Base-by-base conservation (phyloP, 2,113 vertebrate species). In the Brachirus orientalis region DNA sequence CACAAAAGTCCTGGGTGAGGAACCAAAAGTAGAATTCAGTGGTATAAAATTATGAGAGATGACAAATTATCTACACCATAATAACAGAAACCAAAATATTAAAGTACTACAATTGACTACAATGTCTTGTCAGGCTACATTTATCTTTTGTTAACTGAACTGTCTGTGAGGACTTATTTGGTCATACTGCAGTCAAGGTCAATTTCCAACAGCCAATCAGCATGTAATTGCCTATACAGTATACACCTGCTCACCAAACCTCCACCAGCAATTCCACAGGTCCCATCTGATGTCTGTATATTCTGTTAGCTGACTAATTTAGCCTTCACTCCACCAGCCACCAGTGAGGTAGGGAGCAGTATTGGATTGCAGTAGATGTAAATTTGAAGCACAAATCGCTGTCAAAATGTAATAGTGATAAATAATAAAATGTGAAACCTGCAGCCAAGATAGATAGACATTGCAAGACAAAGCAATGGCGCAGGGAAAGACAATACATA, bases 161-260 rank as follows among this genome's bases (percentile, higher is more conserved):
- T 22, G 51, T 1, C 19, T 45, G 51, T 66, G 41, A 18, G 47
- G 50, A 53, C 33, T 33, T 59, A 37, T 16, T 10, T 40, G 0
- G 4, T 12, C 37, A 57, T 17, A 18, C 45, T 9, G 45, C 8
- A 19, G 45, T 18, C 45, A 19, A 19, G 17, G 45, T 47, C 17
- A 47, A 47, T 47, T 47, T 47, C 45, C 17, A 19, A 18, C 54
- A 67, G 53, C 48, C 69, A 64, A 75, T 77, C 65, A 40, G 40
- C 46, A 14, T 38, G 46, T 69, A 69, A 75, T 83, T 66, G 80
- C 38, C 52, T 14, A 28, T 7, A 28, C 28, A 28, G 28, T 28
- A 28, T 28, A 37, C 73, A 83, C 57, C 64, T 79, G 60, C 57
- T 68, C 46, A 33, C 37, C 47, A 40, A 18, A 44, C 20, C 18